phyloP scores from a whole-genome alignment of 2,113 vertebrate genomes.

The Festucalex cinctus region DNA sequence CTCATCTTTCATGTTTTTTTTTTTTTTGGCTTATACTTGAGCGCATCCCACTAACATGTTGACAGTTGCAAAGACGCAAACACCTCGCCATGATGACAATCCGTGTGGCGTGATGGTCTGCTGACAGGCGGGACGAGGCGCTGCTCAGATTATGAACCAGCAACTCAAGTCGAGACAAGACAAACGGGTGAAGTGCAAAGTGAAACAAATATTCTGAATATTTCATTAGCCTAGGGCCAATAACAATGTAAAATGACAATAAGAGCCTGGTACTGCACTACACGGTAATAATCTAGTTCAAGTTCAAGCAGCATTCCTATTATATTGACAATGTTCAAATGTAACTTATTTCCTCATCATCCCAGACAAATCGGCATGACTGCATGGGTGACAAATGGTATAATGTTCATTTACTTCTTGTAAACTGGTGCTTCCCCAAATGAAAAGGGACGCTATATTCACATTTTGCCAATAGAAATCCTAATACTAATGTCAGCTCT shows the following conservation, averaged over 20 bases:
- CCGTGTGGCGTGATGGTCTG: background rate
- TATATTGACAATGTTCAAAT: slow-evolving; percentile 35
- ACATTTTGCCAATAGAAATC: slow-evolving; percentile 48
- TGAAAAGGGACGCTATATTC: slow-evolving; percentile 43
- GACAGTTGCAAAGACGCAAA: background rate
- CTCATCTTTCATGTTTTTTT: slow-evolving; percentile 27
- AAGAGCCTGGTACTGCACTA: slow-evolving; percentile 29
- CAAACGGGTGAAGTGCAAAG: slow-evolving; percentile 20
- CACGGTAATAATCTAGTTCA: slow-evolving; percentile 34
- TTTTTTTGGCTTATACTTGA: slow-evolving; percentile 6
- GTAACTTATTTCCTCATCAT: slow-evolving; percentile 28
- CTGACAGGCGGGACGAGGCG: slow-evolving; percentile 7
- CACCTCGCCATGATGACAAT: background rate
- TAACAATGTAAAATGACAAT: slow-evolving; percentile 8
- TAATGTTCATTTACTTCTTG: slow-evolving; percentile 30
- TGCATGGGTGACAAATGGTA: slow-evolving; percentile 30
- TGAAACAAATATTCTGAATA: slow-evolving; percentile 6
- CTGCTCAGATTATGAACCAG: background rate
- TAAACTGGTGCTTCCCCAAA: slow-evolving; percentile 47
- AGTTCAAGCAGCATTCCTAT: slow-evolving; percentile 59
- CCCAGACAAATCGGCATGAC: slow-evolving; percentile 27
- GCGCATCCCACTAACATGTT: slow-evolving; percentile 20
- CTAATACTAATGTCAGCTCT: slow-evolving; percentile 20
- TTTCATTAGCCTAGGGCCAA: slow-evolving; percentile 16
- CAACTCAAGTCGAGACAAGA: background rate